Evolutionary conservation across 2,113 vertebrate species (phyloP), one percentile per base, ranked within the genome.

Genomic region (Callopanchax toddi): DNA sequence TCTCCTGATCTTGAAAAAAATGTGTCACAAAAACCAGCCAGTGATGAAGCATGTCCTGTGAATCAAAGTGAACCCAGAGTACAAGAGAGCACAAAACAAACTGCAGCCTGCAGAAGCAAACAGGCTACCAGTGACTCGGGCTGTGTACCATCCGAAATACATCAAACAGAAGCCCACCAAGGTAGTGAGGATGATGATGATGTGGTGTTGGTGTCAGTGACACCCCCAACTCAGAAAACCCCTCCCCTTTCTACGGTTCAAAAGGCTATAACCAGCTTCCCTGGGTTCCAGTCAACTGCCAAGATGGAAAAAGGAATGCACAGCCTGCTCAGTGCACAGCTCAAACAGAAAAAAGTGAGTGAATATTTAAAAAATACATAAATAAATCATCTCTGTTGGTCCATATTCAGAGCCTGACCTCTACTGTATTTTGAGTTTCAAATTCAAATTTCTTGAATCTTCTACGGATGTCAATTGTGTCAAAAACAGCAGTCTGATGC

Each of bases 311-410:
- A 37, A 67, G 82, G 67, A 48, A 81, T 94, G 49, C 91, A 74
- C 34, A 84, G 40, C 22, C 74, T 86, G 64, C 93, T 97, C 39
- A 66, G 86, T 1, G 46, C 83, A 0, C 94, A 98, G 58, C 93
- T 98, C 54, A 92, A 91, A 45, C 94, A 96, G 75, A 97, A 95
- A 69, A 96, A 96, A 95, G 96, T 98, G 52, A 5, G 78, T 34
- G 6, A 6, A 20, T 20, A 2, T 2, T 1, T 37, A 5, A 32
- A 9, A 32, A 32, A n/a, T n/a, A n/a, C n/a, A n/a, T n/a, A n/a
- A n/a, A 5, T 6, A 22, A 26, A 18, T 12, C 3, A 12, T 20
- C 11, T 2, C 17, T 18, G 4, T 44, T 18, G 7, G 17, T 43
- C 16, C 13, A 40, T 5, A 5, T n/a, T 7, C n/a, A n/a, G 40